These are phyloP conservation scores for Araneus ventricosus DNA, from an alignment of 1,140 invertebrate species.

Conservation along the genomic window DNA sequence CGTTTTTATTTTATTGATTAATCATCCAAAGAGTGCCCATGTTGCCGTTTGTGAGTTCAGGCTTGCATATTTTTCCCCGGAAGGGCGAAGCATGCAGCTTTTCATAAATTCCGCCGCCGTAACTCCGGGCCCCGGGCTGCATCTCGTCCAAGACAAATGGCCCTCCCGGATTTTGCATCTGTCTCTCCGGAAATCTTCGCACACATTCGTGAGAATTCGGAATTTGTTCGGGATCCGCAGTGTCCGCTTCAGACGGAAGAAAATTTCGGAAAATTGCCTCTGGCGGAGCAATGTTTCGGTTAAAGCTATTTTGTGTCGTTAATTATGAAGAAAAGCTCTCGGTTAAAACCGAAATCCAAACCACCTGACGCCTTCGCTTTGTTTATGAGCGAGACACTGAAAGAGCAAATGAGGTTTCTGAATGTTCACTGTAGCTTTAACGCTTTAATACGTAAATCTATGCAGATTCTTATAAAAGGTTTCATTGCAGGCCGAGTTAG, in stretches of 20 bases:
- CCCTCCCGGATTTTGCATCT: neutral
- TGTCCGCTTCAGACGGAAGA: neutral
- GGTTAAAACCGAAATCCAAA: neutral
- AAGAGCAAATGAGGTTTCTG: no score
- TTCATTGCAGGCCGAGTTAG: no score
- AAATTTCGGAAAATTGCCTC: no score
- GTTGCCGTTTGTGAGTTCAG: neutral
- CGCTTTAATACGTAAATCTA: no score
- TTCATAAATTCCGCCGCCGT: neutral
- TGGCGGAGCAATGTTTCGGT: neutral
- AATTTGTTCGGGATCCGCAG: neutral
- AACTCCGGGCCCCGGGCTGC: neutral
- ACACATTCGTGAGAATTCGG: neutral
- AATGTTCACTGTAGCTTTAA: no score
- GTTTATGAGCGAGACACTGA: no score
- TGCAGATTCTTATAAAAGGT: no score
- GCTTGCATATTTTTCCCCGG: neutral
- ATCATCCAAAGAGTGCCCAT: neutral
- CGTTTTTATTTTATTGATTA: neutral
- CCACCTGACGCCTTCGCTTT: neutral
- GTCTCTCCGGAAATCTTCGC: conserved; percentile 8
- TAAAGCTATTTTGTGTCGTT: conserved; percentile 27
- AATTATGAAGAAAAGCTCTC: neutral
- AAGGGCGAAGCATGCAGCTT: neutral
- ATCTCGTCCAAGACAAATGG: neutral